Evolutionary conservation across 2,888 invertebrate genomes (phyloP).

Genomic region (Scrobipalpa atriplicella): DNA sequence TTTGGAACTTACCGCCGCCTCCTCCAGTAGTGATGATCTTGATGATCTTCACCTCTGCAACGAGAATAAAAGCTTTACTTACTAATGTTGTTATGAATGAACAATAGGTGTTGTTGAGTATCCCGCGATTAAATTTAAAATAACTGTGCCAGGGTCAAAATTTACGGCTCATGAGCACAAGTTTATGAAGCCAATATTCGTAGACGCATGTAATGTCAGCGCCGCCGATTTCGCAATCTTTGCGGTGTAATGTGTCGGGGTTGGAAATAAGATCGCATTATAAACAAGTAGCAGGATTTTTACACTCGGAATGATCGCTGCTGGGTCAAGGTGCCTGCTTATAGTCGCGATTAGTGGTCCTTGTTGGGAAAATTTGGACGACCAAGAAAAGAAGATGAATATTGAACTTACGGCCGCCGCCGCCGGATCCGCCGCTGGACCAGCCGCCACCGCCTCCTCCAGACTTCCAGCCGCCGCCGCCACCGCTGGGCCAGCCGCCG

Average conservation of each 20-base stretch:
- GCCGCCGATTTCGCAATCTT: not conserved
- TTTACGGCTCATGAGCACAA: slow-evolving; percentile 4
- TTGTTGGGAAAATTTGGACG: not conserved
- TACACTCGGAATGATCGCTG: too few relatives aligned
- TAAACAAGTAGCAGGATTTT: not conserved
- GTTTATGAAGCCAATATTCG: slow-evolving; percentile 26
- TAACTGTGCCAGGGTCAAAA: slow-evolving; percentile 20
- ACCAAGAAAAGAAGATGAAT: not conserved
- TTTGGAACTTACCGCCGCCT: slow-evolving; percentile 52
- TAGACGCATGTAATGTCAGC: slow-evolving; percentile 1
- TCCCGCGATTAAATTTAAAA: slow-evolving; percentile 14
- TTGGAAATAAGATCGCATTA: not conserved
- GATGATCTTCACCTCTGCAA: slow-evolving; percentile 67
- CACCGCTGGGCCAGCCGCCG: slow-evolving; percentile 46
- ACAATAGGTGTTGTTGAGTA: slow-evolving; percentile 9
- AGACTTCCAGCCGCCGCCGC: slow-evolving; percentile 43
- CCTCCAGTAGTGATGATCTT: slow-evolving; percentile 64
- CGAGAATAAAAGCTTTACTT: slow-evolving; percentile 26
- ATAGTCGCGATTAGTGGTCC: too few relatives aligned
- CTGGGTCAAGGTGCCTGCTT: too few relatives aligned
- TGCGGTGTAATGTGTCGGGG: slow-evolving; percentile 10
- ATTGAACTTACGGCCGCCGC: slow-evolving; percentile 47
- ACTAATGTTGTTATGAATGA: not conserved
- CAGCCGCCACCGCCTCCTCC: slow-evolving; percentile 47
- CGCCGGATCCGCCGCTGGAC: slow-evolving; percentile 43